Base-by-base conservation (phyloP, 92 coral and sea anemone species). In the Paragorgia papillata region DNA sequence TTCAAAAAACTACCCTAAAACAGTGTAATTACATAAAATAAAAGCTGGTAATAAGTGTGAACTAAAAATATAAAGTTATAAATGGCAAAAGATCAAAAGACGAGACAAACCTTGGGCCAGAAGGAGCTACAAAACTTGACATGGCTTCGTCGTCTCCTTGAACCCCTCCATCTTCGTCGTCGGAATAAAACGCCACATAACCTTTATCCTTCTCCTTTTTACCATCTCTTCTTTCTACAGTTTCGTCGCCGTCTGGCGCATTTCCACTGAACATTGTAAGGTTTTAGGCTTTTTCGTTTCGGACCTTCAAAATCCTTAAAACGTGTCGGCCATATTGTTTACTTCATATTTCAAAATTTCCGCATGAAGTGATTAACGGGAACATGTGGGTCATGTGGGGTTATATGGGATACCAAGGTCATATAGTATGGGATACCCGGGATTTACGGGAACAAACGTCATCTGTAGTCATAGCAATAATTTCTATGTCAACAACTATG, bases 181-280 rank as follows among this genome's bases (percentile, higher is more conserved):
- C 98, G 1, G 97, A 89, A 48, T 88, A 92, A 73, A 94, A 94
- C 0, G 98, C 98, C 12, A 85, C 84, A 55, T 94, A 94, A 0
- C 97, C 98, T 60, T 91, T 94, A 34, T 94, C 98, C 55, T 85
- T 90, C 20, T 90, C 96, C 65, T 90, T 94, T 60, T 91, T 94
- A 55, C 83, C 84, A 40, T 94, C 97, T 56, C 85, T 94, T 41
- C 92, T 78, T 13, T 94, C 94, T 28, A 53, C 79, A 13, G 35
- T 92, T 29, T 94, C 98, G 73, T 94, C 98, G 48, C 89, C 89
- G 40, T 94, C 98, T 41, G 92, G 84, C 77, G 85, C 85, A 7
- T 82, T 69, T 19, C 65, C 69, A 30, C 81, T 68, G 34, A 76
- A 79, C 80, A 75, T 62, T 56, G 20, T 82, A 39, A 7, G n/a